Evolutionary conservation across 2,888 invertebrate genomes (phyloP).

Genomic region (Nemapogon koenigi): DNA sequence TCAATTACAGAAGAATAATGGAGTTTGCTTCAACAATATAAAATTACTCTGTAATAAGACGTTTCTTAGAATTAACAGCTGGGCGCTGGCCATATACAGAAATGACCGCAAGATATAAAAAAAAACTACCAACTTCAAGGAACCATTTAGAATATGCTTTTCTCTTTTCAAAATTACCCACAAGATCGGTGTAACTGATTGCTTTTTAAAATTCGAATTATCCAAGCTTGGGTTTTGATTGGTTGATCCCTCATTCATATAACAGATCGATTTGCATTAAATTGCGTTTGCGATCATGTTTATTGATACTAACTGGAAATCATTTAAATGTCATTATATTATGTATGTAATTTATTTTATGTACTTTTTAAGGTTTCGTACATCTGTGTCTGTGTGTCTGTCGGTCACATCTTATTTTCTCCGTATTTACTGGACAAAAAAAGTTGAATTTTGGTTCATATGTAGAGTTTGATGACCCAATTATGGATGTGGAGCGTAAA

Average conservation of each 20-base stretch:
- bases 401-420: no score
- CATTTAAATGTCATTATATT: no score
- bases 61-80: constrained; percentile 25
- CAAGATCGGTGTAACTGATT: constrained; percentile 44
- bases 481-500: no score
- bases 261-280: constrained; percentile 60
- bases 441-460: no score
- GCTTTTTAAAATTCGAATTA: constrained; percentile 50
- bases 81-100: constrained; percentile 26
- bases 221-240: constrained; percentile 36
- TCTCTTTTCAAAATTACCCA: constrained; percentile 42
- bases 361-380: no score
- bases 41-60: constrained; percentile 30
- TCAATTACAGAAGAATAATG: constrained; percentile 22
- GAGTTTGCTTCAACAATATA: constrained; percentile 31
- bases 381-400: no score
- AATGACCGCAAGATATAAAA: constrained; percentile 12
- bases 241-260: constrained; percentile 19
- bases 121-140: neutral
- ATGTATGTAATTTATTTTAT: no score
- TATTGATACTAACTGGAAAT: no score
- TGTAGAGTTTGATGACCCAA: no score
- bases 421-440: no score
- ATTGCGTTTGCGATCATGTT: constrained; percentile 48
- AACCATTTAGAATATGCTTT: neutral